phyloP scores from a whole-genome alignment of 2,888 invertebrate species.

The Argyresthia goedartella region DNA sequence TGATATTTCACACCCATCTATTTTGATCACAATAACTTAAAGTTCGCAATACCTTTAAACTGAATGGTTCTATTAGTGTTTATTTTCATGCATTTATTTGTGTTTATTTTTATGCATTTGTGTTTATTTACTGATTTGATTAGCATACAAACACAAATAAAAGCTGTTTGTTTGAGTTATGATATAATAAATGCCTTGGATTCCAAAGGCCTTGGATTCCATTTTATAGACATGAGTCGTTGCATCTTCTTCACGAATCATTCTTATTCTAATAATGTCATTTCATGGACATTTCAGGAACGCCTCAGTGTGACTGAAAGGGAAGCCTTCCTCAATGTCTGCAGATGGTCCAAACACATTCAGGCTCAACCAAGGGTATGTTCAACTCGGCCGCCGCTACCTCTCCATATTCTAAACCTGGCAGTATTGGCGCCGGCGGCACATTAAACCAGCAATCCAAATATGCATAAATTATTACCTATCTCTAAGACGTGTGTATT shows the following conservation, averaged over 20 bases:
- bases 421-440: slow-evolving; percentile 43
- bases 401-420: slow-evolving; percentile 38
- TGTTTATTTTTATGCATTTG: too few relatives aligned
- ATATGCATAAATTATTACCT: not conserved
- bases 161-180: too few relatives aligned
- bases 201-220: too few relatives aligned
- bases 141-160: too few relatives aligned
- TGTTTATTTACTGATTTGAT: too few relatives aligned
- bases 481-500: not conserved
- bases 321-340: slow-evolving; percentile 77
- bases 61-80: not conserved
- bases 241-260: too few relatives aligned
- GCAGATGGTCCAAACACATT: slow-evolving; percentile 83
- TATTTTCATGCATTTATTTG: too few relatives aligned
- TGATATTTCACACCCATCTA: not conserved
- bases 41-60: too few relatives aligned
- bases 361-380: slow-evolving; percentile 78
- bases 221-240: too few relatives aligned
- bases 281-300: slow-evolving; percentile 68
- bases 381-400: slow-evolving; percentile 30
- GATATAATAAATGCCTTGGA: too few relatives aligned
- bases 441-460: slow-evolving; percentile 35
- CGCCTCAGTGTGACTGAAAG: slow-evolving; percentile 74
- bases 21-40: too few relatives aligned
- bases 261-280: too few relatives aligned